A percentile compares a stretch with the other conserved stretches of the same genome.
Conservation (phyloP, 2,888 invertebrate genomes). For the Ectemnius cavifrons region DNA sequence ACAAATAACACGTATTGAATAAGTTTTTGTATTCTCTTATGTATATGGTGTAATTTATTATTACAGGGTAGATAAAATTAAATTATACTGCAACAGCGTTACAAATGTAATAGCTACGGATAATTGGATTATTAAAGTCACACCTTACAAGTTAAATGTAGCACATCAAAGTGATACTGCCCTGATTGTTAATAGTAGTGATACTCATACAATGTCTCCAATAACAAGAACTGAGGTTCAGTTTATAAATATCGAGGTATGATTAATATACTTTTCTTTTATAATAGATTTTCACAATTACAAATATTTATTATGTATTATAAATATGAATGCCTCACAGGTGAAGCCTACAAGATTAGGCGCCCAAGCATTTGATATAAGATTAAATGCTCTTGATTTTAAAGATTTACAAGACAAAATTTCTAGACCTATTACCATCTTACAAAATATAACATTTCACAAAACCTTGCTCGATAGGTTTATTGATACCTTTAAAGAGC, state of each 20-base stretch:
- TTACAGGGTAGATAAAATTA: slow-evolving; percentile 86
- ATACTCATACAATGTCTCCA: slow-evolving; percentile 85
- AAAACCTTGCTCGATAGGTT: slow-evolving; percentile 91
- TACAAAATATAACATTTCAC: slow-evolving; percentile 85
- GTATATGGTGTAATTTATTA: not conserved
- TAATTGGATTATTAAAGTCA: slow-evolving; percentile 92
- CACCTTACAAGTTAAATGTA: slow-evolving; percentile 85
- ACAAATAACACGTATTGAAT: not conserved
- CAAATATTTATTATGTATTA: not conserved
- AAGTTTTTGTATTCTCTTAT: slow-evolving; percentile 2
- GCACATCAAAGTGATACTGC: slow-evolving; percentile 90
- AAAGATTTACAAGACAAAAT: slow-evolving; percentile 87
- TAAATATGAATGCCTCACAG: slow-evolving; percentile 45
- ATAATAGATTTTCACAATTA: not conserved
- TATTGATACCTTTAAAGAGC: slow-evolving; percentile 88
- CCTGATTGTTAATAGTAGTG: slow-evolving; percentile 87
- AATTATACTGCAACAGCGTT: slow-evolving; percentile 84
- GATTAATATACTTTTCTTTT: slow-evolving; percentile 10
- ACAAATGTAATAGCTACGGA: slow-evolving; percentile 88
- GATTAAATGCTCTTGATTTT: slow-evolving; percentile 88
- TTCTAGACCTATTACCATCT: slow-evolving; percentile 83
- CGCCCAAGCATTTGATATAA: slow-evolving; percentile 83
- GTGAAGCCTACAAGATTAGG: slow-evolving; percentile 83
- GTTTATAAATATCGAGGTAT: slow-evolving; percentile 87
- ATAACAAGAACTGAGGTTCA: slow-evolving; percentile 86